These are phyloP conservation scores for Drosophila helvetica DNA, from an alignment of 2,888 invertebrate species.

Conservation along the genomic window DNA sequence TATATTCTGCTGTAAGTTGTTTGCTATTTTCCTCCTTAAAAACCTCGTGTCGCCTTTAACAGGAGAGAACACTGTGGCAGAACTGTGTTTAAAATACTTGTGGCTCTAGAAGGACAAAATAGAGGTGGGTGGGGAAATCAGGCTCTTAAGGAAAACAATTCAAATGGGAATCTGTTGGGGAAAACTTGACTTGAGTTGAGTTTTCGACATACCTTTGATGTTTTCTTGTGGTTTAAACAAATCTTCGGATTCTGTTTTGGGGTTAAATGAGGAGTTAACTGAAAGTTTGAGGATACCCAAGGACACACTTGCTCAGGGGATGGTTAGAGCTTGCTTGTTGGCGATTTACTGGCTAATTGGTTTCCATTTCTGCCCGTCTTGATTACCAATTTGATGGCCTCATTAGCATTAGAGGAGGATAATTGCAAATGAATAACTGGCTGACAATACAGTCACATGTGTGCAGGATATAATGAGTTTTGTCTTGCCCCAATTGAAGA, in stretches of 20 bases:
- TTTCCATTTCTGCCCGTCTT: neutral
- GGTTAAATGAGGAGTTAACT: neutral
- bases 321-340: neutral
- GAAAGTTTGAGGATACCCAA: neutral
- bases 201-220: neutral
- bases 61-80: constrained; percentile 8
- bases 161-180: neutral
- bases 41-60: constrained; percentile 50
- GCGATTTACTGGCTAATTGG: neutral
- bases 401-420: neutral
- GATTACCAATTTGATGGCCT: neutral
- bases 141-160: constrained; percentile 14
- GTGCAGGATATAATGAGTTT: neutral
- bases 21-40: constrained; percentile 54
- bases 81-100: constrained; percentile 27
- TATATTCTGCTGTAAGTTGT: constrained; percentile 58
- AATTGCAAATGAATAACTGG: neutral
- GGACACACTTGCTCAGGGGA: neutral
- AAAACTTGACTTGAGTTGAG: neutral
- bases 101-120: neutral
- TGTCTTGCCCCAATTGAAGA: neutral
- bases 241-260: neutral
- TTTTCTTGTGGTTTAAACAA: neutral
- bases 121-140: neutral
- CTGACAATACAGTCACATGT: neutral